phyloP scores from a whole-genome alignment of 2,888 invertebrate species.

The Melinaea menophilus region DNA sequence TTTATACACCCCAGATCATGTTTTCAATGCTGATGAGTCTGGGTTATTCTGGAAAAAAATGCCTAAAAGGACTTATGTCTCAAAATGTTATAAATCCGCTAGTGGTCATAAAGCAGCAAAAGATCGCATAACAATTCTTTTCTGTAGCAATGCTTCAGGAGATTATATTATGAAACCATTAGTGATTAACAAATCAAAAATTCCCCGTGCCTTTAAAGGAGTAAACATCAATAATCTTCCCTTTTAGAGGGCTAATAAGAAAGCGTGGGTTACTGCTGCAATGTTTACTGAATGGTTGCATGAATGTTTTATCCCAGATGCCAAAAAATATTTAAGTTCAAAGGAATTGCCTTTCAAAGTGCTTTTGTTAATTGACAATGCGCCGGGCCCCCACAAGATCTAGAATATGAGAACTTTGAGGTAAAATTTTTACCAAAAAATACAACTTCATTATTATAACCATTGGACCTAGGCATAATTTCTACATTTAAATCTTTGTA shows the following conservation, averaged over 20 bases:
- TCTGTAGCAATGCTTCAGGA: neutral
- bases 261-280: neutral
- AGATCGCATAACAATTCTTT: neutral
- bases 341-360: neutral
- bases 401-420: neutral
- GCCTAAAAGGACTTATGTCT: neutral
- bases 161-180: neutral
- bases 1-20: neutral
- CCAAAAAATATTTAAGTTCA: neutral
- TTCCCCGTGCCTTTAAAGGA: neutral
- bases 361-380: neutral
- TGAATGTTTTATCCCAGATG: neutral
- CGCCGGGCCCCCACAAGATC: neutral
- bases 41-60: neutral
- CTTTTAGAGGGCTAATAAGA: slow-evolving; percentile 1
- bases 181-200: neutral
- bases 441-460: neutral
- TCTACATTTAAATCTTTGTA: neutral
- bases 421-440: neutral
- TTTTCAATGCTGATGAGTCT: neutral
- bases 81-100: neutral
- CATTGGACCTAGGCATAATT: neutral
- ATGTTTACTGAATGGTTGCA: neutral
- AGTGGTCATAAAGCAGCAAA: neutral
- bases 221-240: neutral